Evolutionary conservation across 2,113 vertebrate genomes (phyloP).

Genomic region (Accipiter virgatus): DNA sequence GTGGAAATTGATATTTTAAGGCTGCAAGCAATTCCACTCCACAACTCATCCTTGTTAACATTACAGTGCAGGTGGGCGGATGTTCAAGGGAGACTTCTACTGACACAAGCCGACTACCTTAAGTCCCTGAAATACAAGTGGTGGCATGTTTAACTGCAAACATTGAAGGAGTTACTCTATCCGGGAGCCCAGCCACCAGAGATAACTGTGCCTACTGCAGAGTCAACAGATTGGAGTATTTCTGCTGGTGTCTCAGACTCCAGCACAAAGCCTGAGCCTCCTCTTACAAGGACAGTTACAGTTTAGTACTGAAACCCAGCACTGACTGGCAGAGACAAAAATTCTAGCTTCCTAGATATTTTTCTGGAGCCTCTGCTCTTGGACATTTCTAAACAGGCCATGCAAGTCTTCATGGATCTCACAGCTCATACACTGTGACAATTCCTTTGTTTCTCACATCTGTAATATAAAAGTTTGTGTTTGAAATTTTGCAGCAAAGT

Average conservation of each 20-base stretch:
- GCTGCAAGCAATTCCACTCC: not conserved
- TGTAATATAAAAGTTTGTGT: not conserved
- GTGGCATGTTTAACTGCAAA: not conserved
- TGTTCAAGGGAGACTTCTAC: not conserved
- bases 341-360: not conserved
- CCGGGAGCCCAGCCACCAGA: not conserved
- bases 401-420: not conserved
- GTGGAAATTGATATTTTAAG: not conserved
- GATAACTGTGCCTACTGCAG: not conserved
- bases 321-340: not conserved
- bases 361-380: not conserved
- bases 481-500: not conserved
- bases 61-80: not conserved
- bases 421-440: not conserved
- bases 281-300: not conserved
- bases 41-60: not conserved
- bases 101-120: not conserved
- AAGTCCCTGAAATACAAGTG: not conserved
- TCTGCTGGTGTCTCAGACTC: not conserved
- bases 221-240: not conserved
- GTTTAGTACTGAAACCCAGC: not conserved
- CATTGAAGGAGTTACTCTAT: not conserved
- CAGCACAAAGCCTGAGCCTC: not conserved
- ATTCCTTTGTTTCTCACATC: not conserved
- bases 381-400: not conserved